Base-by-base conservation (phyloP, 2,797 vertebrate species). In the Epinephelus coioides region DNA sequence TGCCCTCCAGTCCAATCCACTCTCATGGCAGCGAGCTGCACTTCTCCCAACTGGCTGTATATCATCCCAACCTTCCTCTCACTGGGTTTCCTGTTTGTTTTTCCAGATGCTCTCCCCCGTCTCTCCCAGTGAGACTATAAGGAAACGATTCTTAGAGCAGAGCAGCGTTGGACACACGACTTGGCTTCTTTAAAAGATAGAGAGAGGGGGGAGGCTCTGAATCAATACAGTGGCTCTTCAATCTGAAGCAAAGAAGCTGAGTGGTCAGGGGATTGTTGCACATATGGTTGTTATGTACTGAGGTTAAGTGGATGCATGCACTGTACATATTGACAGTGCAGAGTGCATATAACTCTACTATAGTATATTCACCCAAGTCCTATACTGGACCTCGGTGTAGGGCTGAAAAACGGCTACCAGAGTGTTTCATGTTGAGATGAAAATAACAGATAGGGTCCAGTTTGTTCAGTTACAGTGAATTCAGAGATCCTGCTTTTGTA, bases 41-140 rank as follows among this genome's bases (percentile, higher is more conserved):
- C 62, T 83, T 85, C 84, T 93, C 91, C 84, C 88, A 77, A 61
- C 79, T 78, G 89, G 87, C 84, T 80, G 80, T 92, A 93, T 93
- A 94, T 95, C 90, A 93, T 91, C 86, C 83, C 82, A 76, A 47
- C 86, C 81, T 85, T 91, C 86, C 85, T 89, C 89, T 92, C 79
- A 64, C 87, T 69, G 79, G 81, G 81, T 87, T 92, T 93, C 90
- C 91, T 95, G 93, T 94, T 95, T 95, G 92, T 91, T 95, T 94
- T 95, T 95, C 94, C 94, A 95, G 93, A 95, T 93, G 93, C 90
- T 91, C 70, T 90, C 73, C 67, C 73, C 61, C 18, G 3, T 86
- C 85, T 87, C 86, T 92, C 90, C 92, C 91, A 71, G 67, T 79
- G 91, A 94, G 91, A 86, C 86, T 91, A 77, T 88, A 88, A 89